Evolutionary conservation across 1,140 invertebrate species (phyloP).

Genomic region (Antheraea mylitta): DNA sequence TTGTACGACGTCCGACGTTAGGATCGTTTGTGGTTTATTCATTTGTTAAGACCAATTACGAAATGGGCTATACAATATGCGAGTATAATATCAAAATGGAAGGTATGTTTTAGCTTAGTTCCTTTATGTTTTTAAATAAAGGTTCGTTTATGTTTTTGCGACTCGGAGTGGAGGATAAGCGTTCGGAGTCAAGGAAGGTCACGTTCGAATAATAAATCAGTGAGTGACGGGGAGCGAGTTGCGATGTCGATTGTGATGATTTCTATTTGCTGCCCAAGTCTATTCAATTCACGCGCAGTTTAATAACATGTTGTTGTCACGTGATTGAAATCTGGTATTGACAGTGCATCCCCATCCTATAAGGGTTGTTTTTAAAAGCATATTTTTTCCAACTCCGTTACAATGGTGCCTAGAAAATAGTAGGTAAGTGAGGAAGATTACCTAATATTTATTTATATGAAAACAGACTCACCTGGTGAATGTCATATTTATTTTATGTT

Average conservation of each 20-base stretch:
- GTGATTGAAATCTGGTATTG: slow-evolving; percentile 15
- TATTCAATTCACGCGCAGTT: slow-evolving; percentile 28
- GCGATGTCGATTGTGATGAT: slow-evolving; percentile 31
- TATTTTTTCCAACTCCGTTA: neutral
- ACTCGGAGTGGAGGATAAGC: slow-evolving; percentile 18
- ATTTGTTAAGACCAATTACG: neutral
- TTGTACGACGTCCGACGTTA: neutral
- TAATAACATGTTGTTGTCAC: slow-evolving; percentile 27
- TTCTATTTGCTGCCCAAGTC: slow-evolving; percentile 24
- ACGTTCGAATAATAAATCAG: slow-evolving; percentile 54
- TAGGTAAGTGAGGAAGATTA: slow-evolving; percentile 1
- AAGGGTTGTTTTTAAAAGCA: neutral
- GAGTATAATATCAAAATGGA: neutral
- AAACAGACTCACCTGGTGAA: slow-evolving; percentile 35
- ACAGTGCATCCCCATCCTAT: neutral
- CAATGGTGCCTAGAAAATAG: slow-evolving; percentile 13
- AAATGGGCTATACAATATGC: neutral
- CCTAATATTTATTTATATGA: slow-evolving; percentile 36
- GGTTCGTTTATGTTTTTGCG: slow-evolving; percentile 12
- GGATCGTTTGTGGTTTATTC: neutral
- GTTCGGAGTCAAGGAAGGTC: slow-evolving; percentile 54
- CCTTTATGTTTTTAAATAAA: slow-evolving; percentile 28
- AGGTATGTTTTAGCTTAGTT: neutral
- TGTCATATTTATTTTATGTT: slow-evolving; percentile 34
- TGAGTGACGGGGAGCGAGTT: slow-evolving; percentile 22